Percentiles rank a stretch among this genome's conserved stretches.
These are phyloP conservation scores for Drosophila tanythrix DNA, from an alignment of 2,888 invertebrate species.

Conservation along the genomic window DNA sequence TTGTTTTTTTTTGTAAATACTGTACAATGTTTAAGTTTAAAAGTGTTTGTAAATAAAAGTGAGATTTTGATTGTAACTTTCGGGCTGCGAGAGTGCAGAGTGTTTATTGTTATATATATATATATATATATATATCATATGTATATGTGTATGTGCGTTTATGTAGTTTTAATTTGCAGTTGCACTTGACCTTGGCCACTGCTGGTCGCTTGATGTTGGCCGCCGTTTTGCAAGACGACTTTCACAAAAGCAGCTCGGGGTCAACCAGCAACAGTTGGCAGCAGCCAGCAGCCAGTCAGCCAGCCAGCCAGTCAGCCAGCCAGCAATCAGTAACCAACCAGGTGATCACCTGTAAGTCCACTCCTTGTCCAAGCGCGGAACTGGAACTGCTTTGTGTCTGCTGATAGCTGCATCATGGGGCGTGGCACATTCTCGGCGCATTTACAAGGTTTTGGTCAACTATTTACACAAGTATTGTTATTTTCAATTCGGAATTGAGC, in stretches of 20 bases:
- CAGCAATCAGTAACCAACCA: neutral
- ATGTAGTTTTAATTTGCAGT: constrained; percentile 68
- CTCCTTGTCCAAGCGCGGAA: constrained; percentile 56
- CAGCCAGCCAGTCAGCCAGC: no score
- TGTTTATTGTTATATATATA: neutral
- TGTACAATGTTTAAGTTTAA: constrained; percentile 68
- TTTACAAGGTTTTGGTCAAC: constrained; percentile 53
- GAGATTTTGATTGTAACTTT: constrained; percentile 52
- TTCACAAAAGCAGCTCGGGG: constrained; percentile 72
- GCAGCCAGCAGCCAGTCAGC: neutral
- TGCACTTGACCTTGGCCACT: constrained; percentile 79
- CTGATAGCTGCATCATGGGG: constrained; percentile 28
- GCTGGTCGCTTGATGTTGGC: constrained; percentile 41
- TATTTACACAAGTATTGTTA: constrained; percentile 7
- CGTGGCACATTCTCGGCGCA: constrained; percentile 60
- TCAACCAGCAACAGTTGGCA: constrained; percentile 39
- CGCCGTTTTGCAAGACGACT: constrained; percentile 78
- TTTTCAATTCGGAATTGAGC: neutral
- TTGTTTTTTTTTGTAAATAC: constrained; percentile 61
- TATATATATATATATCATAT: neutral
- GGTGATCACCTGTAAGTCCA: constrained; percentile 42
- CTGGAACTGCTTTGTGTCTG: constrained; percentile 36
- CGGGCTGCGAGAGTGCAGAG: neutral
- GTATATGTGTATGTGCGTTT: constrained; percentile 1
- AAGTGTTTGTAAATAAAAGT: constrained; percentile 60